Evolutionary conservation across 2,797 vertebrate species (phyloP).

Genomic region (Sebastes paucispinis): DNA sequence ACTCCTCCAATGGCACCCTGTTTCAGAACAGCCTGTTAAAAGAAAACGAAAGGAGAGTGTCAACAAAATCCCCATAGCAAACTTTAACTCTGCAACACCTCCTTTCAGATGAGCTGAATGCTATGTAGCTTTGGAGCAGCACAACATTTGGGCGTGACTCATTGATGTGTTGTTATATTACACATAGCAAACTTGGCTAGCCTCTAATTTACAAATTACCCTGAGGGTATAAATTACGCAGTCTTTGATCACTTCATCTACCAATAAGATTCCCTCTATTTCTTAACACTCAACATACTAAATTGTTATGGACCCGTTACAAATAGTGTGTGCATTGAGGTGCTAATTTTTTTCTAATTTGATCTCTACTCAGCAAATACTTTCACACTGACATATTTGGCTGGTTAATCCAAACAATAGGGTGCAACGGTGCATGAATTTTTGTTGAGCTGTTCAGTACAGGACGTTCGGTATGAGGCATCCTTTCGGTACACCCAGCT

Average conservation of each 20-base stretch:
- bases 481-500: background rate
- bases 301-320: background rate
- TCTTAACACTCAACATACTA: background rate
- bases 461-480: too few relatives aligned
- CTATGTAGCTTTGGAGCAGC: conserved; percentile 24
- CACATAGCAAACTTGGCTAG: conserved; percentile 30
- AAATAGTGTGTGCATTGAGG: background rate
- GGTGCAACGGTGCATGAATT: background rate
- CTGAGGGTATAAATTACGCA: conserved; percentile 39
- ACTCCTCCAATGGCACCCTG: conserved; percentile 56
- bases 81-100: conserved; percentile 16
- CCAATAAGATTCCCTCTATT: conserved; percentile 1
- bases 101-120: conserved; percentile 38
- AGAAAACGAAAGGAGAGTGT: conserved; percentile 44
- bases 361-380: background rate
- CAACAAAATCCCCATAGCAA: conserved; percentile 26
- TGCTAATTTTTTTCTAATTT: background rate
- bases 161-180: conserved; percentile 56
- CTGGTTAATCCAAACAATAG: background rate
- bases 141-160: conserved; percentile 57
- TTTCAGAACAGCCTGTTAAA: conserved; percentile 78
- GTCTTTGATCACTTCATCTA: conserved; percentile 40
- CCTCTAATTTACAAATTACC: conserved; percentile 60
- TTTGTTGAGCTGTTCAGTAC: background rate
- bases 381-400: background rate